Percentiles rank a stretch among this genome's conserved stretches.
phyloP scores from a whole-genome alignment of 2,888 invertebrate genomes.

The Gastrophysa polygoni region DNA sequence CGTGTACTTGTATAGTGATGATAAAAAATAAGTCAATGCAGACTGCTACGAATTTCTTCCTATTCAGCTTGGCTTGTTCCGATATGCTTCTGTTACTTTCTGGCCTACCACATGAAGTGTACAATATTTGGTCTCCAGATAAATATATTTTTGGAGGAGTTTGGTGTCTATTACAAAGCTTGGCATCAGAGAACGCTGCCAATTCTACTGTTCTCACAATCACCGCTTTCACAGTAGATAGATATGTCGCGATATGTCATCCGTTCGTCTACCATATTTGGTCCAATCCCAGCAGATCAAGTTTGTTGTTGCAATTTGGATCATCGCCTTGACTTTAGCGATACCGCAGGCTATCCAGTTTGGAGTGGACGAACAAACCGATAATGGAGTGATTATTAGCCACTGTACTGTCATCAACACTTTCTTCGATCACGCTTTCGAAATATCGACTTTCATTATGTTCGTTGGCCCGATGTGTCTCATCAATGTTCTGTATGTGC shows the following conservation, averaged over 20 bases:
- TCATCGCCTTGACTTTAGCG: constrained; percentile 72
- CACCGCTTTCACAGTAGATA: constrained; percentile 83
- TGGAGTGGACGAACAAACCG: constrained; percentile 45
- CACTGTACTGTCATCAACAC: constrained; percentile 56
- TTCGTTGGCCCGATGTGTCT: constrained; percentile 87
- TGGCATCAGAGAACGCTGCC: constrained; percentile 80
- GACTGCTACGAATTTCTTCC: constrained; percentile 79
- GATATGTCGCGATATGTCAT: constrained; percentile 66
- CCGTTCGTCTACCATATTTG: constrained; percentile 78
- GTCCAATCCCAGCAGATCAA: constrained; percentile 84
- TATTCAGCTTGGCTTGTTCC: constrained; percentile 84
- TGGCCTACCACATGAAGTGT: constrained; percentile 84
- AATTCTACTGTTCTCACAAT: constrained; percentile 81
- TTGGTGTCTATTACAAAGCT: constrained; percentile 77
- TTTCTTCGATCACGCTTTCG: constrained; percentile 72
- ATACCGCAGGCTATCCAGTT: constrained; percentile 68
- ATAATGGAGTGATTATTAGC: constrained; percentile 33
- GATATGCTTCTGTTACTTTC: constrained; percentile 80
- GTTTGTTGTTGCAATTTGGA: constrained; percentile 81
- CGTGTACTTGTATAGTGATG: constrained; percentile 87
- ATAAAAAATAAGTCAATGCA: constrained; percentile 86
- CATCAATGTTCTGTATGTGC: constrained; percentile 79
- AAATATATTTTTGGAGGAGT: constrained; percentile 79
- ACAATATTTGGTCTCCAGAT: constrained; percentile 77
- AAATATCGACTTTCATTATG: constrained; percentile 80